Percentiles rank a stretch among this genome's conserved stretches.
Conservation (phyloP, 1,140 invertebrate species). For the Drosophila asahinai region DNA sequence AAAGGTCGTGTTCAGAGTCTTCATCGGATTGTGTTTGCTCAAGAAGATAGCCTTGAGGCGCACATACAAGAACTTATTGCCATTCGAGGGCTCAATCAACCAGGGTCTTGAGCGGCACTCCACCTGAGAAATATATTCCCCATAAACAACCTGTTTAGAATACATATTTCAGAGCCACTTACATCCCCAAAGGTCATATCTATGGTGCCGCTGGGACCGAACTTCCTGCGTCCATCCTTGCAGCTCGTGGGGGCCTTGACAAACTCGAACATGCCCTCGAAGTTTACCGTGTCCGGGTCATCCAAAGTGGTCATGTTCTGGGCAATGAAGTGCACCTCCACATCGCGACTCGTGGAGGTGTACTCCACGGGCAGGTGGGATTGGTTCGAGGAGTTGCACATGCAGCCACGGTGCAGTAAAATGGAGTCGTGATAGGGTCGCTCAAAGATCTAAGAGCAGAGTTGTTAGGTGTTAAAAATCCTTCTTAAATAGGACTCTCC, state of each 20-base stretch:
- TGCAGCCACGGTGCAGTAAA: constrained; percentile 88
- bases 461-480: neutral
- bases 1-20: constrained; percentile 70
- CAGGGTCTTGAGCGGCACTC: constrained; percentile 91
- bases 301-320: constrained; percentile 92
- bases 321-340: constrained; percentile 93
- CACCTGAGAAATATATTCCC: constrained; percentile 85
- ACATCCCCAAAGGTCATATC: constrained; percentile 90
- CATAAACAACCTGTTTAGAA: too few relatives aligned
- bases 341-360: constrained; percentile 90
- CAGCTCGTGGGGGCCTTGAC: constrained; percentile 89
- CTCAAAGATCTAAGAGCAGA: constrained; percentile 87
- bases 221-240: constrained; percentile 88
- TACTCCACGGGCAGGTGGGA: constrained; percentile 89
- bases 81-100: constrained; percentile 91
- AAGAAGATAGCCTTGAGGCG: constrained; percentile 81
- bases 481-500: neutral
- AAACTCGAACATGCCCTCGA: constrained; percentile 94
- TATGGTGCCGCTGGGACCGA: constrained; percentile 92
- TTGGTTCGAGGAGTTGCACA: constrained; percentile 86
- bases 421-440: constrained; percentile 89
- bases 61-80: constrained; percentile 85
- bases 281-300: constrained; percentile 93
- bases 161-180: constrained; percentile 60
- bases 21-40: constrained; percentile 80